Conservation (phyloP, 2,113 vertebrate species). For the Brienomyrus longianalis region DNA sequence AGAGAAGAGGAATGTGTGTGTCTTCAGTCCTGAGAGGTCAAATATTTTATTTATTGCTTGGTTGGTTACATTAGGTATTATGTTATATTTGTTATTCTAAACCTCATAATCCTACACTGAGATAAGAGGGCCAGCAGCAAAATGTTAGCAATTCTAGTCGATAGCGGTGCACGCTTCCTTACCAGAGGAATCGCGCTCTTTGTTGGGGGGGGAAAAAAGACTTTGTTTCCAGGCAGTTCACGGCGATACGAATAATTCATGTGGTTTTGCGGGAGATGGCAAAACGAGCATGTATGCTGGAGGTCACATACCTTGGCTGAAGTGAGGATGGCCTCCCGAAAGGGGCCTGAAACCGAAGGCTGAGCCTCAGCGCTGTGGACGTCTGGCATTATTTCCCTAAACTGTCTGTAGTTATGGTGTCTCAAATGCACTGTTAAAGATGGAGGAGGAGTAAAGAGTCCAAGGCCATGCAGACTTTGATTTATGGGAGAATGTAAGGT, state of each 20-base stretch:
- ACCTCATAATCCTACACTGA: background rate
- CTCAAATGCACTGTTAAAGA: background rate
- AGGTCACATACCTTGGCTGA: background rate
- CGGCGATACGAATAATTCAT: conserved; percentile 31
- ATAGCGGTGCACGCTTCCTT: conserved; percentile 33
- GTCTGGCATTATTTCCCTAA: background rate
- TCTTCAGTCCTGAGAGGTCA: background rate
- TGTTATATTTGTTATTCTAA: background rate
- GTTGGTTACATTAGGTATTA: background rate
- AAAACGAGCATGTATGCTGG: background rate
- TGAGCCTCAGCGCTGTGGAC: background rate
- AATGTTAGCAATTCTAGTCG: conserved; percentile 50
- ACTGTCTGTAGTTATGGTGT: background rate
- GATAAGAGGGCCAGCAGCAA: background rate
- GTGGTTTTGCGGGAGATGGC: conserved; percentile 23
- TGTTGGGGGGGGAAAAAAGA: conserved; percentile 22
- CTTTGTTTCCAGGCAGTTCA: conserved; percentile 41
- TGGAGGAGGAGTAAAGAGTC: background rate
- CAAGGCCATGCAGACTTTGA: background rate
- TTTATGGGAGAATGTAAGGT: background rate
- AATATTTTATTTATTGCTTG: background rate
- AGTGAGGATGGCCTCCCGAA: background rate
- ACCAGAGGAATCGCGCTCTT: conserved; percentile 35
- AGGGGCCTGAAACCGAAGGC: background rate
- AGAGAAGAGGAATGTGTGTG: background rate